These are phyloP conservation scores for Phasianus colchicus DNA, from an alignment of 2,113 vertebrate genomes.

Conservation along the genomic window DNA sequence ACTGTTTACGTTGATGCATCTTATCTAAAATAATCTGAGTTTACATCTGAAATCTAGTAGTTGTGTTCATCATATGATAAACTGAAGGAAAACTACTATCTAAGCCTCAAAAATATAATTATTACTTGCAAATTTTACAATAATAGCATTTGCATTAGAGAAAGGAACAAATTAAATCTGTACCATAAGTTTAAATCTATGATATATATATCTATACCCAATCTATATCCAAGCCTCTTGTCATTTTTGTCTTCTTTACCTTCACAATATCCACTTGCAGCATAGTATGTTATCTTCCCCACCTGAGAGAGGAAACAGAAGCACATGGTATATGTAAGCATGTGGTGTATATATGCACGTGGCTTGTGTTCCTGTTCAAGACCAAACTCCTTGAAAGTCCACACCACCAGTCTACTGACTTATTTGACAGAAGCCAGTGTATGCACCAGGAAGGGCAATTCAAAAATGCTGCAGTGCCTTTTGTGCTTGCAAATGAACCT, in stretches of 20 bases:
- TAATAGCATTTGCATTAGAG: neutral
- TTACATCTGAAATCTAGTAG: neutral
- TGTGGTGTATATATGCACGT: accelerated
- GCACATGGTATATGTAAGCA: accelerated
- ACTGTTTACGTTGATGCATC: neutral
- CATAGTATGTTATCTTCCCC: neutral
- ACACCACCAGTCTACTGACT: neutral
- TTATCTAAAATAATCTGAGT: neutral
- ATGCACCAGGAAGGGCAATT: constrained; percentile 5
- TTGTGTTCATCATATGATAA: neutral
- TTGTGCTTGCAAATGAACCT: neutral
- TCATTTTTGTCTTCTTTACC: neutral
- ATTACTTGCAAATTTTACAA: neutral
- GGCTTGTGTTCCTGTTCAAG: neutral
- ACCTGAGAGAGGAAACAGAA: neutral
- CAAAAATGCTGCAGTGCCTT: neutral
- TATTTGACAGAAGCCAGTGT: neutral
- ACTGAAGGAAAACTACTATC: neutral
- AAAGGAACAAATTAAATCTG: neutral
- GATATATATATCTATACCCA: neutral
- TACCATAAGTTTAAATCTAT: neutral
- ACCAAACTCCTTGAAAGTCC: neutral
- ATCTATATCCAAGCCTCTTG: neutral
- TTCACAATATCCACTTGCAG: neutral
- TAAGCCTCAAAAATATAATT: neutral